Evolutionary conservation across 2,113 vertebrate species (phyloP), one percentile per base, ranked within the genome.

Genomic region (Tonatia bakeri): DNA sequence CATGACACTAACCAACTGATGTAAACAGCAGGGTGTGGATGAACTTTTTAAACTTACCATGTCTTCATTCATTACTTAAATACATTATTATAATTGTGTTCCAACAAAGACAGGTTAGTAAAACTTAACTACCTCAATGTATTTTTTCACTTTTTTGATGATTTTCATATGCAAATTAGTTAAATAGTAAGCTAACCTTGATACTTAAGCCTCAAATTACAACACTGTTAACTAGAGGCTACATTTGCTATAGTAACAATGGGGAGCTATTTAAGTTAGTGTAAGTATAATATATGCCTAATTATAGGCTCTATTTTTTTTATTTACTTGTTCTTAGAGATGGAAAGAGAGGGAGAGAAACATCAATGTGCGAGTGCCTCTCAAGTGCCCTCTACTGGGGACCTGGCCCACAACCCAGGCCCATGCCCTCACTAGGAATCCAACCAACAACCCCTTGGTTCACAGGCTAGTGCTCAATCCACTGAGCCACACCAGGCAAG

Each of bases 141-240:
- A 88, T 95, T 96, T 95, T 79, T 97, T 91, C 90, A 91, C 95
- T 77, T 88, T 52, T 56, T 97, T 38, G 5, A 73, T 97, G 43
- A 7, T 96, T 98, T 94, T 94, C 80, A 93, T 80, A 96, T 96
- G 88, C 72, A 97, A 96, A 80, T 88, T 79, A 97, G 77, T 97
- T 98, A 95, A 97, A 97, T 89, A 98, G 95, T 88, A 97, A 97
- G 94, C 86, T 96, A 96, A 94, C 73, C 67, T 91, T 88, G 43
- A 96, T 97, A 89, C 93, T 59, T 92, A 94, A 73, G 87, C 20
- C 94, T 65, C 24, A 94, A 94, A 76, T 91, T 84, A 95, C 94
- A 94, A 1, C 4, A 83, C n/a, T 89, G 80, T 85, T 97, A 92
- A 96, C 93, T 93, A 96, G 79, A 98, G 0, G 1, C 59, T 96